Percentiles rank a stretch among this genome's conserved stretches.
Evolutionary conservation across 53 echinoderm and acorn worm species (phyloP).

Genomic region (Temnopleurus reevesii): DNA sequence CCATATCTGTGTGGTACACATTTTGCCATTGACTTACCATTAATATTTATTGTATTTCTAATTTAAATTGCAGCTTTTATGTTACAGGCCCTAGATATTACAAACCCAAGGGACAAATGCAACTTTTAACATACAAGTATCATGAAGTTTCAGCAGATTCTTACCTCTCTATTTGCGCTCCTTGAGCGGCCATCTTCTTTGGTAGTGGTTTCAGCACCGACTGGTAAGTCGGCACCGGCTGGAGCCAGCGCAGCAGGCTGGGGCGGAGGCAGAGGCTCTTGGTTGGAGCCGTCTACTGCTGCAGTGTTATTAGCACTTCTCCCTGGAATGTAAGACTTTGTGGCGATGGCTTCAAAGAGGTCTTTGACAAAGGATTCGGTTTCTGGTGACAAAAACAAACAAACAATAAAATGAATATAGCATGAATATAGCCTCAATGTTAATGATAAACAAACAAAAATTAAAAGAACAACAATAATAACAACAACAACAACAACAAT

Average conservation of each 20-base stretch:
- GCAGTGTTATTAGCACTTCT: constrained; percentile 21
- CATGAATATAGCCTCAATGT: too few relatives aligned
- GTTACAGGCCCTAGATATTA: too few relatives aligned
- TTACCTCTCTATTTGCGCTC: constrained; percentile 38
- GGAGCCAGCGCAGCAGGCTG: neutral
- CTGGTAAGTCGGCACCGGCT: neutral
- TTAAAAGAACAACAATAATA: too few relatives aligned
- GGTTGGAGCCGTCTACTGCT: neutral
- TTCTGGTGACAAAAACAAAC: constrained; percentile 39
- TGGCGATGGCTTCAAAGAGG: constrained; percentile 72
- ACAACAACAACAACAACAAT: neutral
- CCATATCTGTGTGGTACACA: too few relatives aligned
- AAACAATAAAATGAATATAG: neutral
- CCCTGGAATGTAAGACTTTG: constrained; percentile 85
- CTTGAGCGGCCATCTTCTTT: constrained; percentile 5
- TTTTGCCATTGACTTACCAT: too few relatives aligned
- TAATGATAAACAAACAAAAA: too few relatives aligned
- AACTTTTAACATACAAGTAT: too few relatives aligned
- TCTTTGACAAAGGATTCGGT: constrained; percentile 84
- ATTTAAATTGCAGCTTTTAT: too few relatives aligned
- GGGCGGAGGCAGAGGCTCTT: neutral
- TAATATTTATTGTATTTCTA: too few relatives aligned
- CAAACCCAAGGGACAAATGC: too few relatives aligned
- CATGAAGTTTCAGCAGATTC: too few relatives aligned
- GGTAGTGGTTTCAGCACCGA: neutral